Base-by-base conservation (phyloP, 2,888 invertebrate genomes). In the Pheosia gnoma region DNA sequence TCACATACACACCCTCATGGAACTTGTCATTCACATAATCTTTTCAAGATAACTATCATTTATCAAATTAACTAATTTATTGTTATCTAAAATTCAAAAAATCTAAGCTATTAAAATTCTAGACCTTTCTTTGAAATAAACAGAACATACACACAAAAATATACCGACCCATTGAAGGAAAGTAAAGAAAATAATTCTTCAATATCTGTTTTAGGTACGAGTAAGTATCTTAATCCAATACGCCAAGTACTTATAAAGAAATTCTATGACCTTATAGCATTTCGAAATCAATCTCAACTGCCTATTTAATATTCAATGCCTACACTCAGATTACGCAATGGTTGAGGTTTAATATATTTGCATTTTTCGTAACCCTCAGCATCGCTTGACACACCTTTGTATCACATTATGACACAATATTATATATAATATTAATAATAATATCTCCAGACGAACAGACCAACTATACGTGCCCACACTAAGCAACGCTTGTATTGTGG, bases 361-460 rank as follows among this genome's bases (percentile, higher is more conserved):
- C 77, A 76, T 76, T 73, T 76, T 77, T 76, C 77, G 75, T 73
- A 75, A 76, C 60, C 55, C 59, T 53, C 52, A 41, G 39, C 41
- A 61, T 58, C 25, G 59, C 67, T 52, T 25, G 58, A 58, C 61
- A 62, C 68, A 63, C 67, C 68, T 67, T 57, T 59, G 57, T 67
- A 67, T 60, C 55, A 64, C 57, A 61, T 73, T 77, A 74, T 74
- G 75, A 71, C 77, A 77, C 25, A 67, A 60, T 59, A 59, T 63
- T 13, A 67, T 65, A 49, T 68, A 56, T 36, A 53, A 62, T 67
- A 59, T 61, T 66, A 60, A 63, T 25, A 25, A 25, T 25, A 25
- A 25, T 25, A 25, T 25, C 25, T 0, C 25, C 25, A 25, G 25
- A 25, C 2, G 25, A 25, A 25, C 25, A 25, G 2, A 25, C 25